Evolutionary conservation across 2,888 invertebrate species (phyloP).

Genomic region (Osmoderma eremita): DNA sequence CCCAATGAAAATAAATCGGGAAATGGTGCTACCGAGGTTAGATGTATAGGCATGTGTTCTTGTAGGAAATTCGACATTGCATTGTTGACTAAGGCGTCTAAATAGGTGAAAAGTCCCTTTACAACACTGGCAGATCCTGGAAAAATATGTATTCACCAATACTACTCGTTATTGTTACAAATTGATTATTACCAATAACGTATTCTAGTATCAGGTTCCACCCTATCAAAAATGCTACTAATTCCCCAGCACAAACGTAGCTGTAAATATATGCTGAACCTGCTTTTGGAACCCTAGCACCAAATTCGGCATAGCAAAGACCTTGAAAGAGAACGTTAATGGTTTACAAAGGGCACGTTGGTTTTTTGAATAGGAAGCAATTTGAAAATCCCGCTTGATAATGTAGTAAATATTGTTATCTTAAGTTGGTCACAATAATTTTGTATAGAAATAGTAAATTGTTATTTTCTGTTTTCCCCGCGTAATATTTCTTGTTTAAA

Average conservation of each 20-base stretch:
- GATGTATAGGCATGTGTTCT: slow-evolving; percentile 73
- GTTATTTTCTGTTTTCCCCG: too few species aligned
- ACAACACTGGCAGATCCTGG: slow-evolving; percentile 84
- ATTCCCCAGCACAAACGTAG: slow-evolving; percentile 92
- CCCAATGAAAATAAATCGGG: slow-evolving; percentile 82
- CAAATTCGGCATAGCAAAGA: slow-evolving; percentile 93
- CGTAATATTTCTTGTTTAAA: too few species aligned
- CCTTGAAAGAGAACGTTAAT: slow-evolving; percentile 64
- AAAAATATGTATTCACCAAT: slow-evolving; percentile 44
- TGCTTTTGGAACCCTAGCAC: slow-evolving; percentile 87
- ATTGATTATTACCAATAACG: slow-evolving; percentile 74
- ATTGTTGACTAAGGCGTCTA: slow-evolving; percentile 75
- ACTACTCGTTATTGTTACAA: neutral
- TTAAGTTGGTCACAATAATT: too few species aligned
- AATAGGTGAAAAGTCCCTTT: slow-evolving; percentile 81
- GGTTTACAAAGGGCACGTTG: too few species aligned
- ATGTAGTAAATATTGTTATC: too few species aligned
- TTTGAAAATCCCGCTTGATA: too few species aligned
- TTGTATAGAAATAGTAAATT: too few species aligned
- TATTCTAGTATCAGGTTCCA: slow-evolving; percentile 94
- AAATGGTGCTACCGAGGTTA: slow-evolving; percentile 74
- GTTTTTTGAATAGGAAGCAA: too few species aligned
- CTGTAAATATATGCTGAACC: slow-evolving; percentile 95
- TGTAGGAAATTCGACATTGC: slow-evolving; percentile 73
- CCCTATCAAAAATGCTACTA: slow-evolving; percentile 90